phyloP scores from a whole-genome alignment of 1,140 invertebrate species.

The Antheraea mylitta region DNA sequence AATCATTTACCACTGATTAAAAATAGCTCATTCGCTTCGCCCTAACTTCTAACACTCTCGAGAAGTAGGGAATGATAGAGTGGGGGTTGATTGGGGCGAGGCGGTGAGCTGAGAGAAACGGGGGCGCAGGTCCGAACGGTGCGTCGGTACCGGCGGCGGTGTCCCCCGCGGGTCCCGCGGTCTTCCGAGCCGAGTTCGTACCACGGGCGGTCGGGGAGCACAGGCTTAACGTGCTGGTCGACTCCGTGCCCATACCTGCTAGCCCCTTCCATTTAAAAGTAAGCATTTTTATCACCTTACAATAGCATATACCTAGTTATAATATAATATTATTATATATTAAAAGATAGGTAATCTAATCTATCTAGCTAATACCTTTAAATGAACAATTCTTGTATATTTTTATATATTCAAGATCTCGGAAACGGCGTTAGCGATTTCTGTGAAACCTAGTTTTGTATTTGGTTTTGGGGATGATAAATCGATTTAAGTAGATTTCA shows the following conservation, averaged over 20 bases:
- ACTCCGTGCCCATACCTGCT: conserved; percentile 88
- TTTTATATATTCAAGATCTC: no score
- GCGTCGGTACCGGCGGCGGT: conserved; percentile 93
- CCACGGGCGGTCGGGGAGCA: conserved; percentile 94
- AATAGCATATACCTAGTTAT: no score
- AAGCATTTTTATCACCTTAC: conserved; percentile 24
- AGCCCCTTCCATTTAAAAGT: conserved; percentile 95
- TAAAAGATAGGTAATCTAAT: no score
- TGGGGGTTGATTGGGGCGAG: conserved; percentile 48
- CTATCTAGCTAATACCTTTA: no score
- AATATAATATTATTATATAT: no score
- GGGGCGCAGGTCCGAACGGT: conserved; percentile 87
- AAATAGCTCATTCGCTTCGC: conserved; percentile 73
- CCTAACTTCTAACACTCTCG: conserved; percentile 68
- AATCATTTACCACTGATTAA: conserved; percentile 30
- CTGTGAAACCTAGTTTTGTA: no score
- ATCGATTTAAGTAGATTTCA: no score
- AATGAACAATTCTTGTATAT: no score
- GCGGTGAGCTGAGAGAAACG: conserved; percentile 55
- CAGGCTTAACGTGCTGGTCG: conserved; percentile 90
- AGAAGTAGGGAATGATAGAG: conserved; percentile 12
- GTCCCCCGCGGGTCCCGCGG: conserved; percentile 86
- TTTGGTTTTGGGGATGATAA: no score
- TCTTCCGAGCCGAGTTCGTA: conserved; percentile 92
- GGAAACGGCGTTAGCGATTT: no score